These are phyloP conservation scores for Drosophila mimica DNA, from an alignment of 2,888 invertebrate genomes.

Conservation along the genomic window DNA sequence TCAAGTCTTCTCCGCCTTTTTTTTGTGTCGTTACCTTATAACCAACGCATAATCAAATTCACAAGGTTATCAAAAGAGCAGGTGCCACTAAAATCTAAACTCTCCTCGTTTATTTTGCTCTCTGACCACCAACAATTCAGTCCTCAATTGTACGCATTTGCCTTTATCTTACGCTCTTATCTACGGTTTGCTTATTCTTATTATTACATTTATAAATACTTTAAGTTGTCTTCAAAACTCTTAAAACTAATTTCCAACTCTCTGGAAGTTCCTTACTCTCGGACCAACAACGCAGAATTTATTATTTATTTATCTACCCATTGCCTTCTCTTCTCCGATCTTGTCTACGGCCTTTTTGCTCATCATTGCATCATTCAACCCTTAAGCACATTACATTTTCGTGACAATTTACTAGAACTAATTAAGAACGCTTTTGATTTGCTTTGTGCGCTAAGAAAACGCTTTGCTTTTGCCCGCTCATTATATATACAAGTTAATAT, in stretches of 20 bases:
- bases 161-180: not conserved
- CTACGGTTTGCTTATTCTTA: not conserved
- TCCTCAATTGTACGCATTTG: slow-evolving; percentile 21
- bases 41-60: not conserved
- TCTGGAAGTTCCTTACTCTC: not conserved
- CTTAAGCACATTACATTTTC: slow-evolving; percentile 3
- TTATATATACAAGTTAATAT: slow-evolving; percentile 24
- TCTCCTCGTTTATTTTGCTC: not conserved
- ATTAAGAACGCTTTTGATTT: slow-evolving; percentile 30
- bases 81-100: not conserved
- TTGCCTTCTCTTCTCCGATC: not conserved
- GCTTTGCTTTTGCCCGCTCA: slow-evolving; percentile 36
- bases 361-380: slow-evolving; percentile 3
- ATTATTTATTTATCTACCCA: no score
- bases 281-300: slow-evolving; percentile 30
- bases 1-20: not conserved
- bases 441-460: slow-evolving; percentile 38
- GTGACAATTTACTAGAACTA: slow-evolving; percentile 50
- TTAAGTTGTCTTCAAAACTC: not conserved
- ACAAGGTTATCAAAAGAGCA: not conserved
- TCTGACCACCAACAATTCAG: slow-evolving; percentile 24
- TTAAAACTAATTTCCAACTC: not conserved
- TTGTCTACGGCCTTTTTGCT: not conserved
- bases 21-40: not conserved
- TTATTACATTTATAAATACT: not conserved